phyloP scores from a whole-genome alignment of 2,797 vertebrate species.

The Chrysocyon brachyurus region DNA sequence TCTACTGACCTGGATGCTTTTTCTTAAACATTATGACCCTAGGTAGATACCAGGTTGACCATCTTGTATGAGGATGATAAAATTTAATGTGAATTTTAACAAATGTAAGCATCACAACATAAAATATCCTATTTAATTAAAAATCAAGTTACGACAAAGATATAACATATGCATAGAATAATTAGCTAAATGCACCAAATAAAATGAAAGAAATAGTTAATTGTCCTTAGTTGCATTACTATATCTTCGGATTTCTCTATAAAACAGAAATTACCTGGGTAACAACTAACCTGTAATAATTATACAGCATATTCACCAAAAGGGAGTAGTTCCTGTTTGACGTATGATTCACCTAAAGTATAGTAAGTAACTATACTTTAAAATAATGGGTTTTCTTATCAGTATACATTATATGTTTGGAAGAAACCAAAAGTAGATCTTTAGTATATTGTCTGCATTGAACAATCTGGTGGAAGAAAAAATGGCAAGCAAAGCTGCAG shows the following conservation, averaged over 20 bases:
- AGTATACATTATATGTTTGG: not conserved
- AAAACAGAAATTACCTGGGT: slow-evolving; percentile 19
- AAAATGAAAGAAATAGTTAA: not conserved
- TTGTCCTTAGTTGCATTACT: not conserved
- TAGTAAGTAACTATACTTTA: not conserved
- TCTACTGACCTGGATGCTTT: slow-evolving; percentile 77
- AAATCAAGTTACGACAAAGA: slow-evolving; percentile 50
- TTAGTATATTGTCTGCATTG: not conserved
- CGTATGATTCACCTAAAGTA: not conserved
- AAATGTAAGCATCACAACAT: slow-evolving; percentile 10
- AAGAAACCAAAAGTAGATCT: not conserved
- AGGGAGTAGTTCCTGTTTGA: not conserved
- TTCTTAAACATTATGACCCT: slow-evolving; percentile 76
- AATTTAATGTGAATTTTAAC: not conserved
- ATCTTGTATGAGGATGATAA: slow-evolving; percentile 47
- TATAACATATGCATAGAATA: not conserved
- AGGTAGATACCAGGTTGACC: slow-evolving; percentile 63
- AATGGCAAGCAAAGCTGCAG: slow-evolving; percentile 21
- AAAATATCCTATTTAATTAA: not conserved
- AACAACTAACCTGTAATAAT: not conserved
- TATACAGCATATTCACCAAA: not conserved
- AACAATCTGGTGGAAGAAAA: not conserved
- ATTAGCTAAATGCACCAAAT: slow-evolving; percentile 43
- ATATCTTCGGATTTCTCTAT: not conserved
- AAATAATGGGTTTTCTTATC: not conserved